Evolutionary conservation across 2,888 invertebrate genomes (phyloP), one percentile per base, ranked within the genome.

Genomic region (Linnaemya tessellans): DNA sequence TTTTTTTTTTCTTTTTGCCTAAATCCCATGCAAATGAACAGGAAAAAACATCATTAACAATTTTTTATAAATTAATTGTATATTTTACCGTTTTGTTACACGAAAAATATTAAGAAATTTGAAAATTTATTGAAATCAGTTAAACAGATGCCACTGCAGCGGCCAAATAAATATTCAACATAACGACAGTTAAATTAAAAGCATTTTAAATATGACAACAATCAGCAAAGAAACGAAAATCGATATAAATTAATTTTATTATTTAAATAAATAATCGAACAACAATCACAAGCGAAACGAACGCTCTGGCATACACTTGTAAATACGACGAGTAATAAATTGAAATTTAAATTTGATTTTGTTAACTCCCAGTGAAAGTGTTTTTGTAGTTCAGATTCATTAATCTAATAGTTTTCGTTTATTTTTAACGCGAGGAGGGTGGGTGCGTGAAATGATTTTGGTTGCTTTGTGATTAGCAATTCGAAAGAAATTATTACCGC

Each of bases 81-180:
- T 35, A 20, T 51, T 60, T 73, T n/a, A 56, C 38, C n/a, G 15
- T 65, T 80, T 68, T 58, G 22, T 84, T 64, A 18, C n/a, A 20
- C 3, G 5, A 56, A 46, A 43, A 43, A 68, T 58, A 49, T 74
- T 60, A 78, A 70, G 62, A 73, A 78, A 78, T 80, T 68, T 67
- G 60, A 22, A 80, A 81, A 65, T 65, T 71, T 85, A 79, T 82
- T 82, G 68, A 74, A 78, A 73, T 77, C 75, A 71, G 67, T 64
- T 78, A 56, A 62, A 51, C 51, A 71, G 60, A 60, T 60, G 22
- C 15, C 56, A 64, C 56, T 25, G 49, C 49, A 74, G 18, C 25
- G 13, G 43, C 1, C 15, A 25, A 38, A 56, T n/a, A 43, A 38
- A 18, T 58, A 38, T 20, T 22, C 11, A 11, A 38, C 2, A 8